Percentiles rank a stretch among this genome's conserved stretches.
These are phyloP conservation scores for Congeria kusceri DNA, from an alignment of 2,888 invertebrate genomes.

Conservation along the genomic window DNA sequence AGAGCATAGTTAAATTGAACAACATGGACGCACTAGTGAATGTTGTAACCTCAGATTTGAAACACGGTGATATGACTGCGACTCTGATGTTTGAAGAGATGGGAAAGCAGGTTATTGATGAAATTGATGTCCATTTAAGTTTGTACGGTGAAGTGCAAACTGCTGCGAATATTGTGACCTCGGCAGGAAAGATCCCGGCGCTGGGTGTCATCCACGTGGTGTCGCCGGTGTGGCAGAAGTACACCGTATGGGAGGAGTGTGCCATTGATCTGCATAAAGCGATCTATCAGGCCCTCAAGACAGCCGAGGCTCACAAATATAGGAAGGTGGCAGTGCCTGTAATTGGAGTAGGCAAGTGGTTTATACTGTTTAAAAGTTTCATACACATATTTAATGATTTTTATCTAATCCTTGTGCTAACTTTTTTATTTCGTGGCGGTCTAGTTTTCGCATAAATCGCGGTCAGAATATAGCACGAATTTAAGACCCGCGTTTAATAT, in stretches of 20 bases:
- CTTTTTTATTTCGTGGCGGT: no score
- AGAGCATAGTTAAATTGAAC: slow-evolving; percentile 44
- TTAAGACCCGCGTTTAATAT: no score
- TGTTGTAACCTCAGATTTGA: slow-evolving; percentile 38
- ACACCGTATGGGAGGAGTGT: slow-evolving; percentile 51
- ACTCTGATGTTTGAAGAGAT: slow-evolving; percentile 35
- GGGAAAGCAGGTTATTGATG: slow-evolving; percentile 50
- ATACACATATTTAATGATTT: no score
- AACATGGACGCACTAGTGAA: slow-evolving; percentile 57
- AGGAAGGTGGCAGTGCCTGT: slow-evolving; percentile 56
- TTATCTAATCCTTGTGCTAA: no score
- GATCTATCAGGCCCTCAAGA: slow-evolving; percentile 53
- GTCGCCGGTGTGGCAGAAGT: slow-evolving; percentile 51
- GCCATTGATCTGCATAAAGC: slow-evolving; percentile 56
- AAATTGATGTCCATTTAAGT: slow-evolving; percentile 45
- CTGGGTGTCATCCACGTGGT: slow-evolving; percentile 60
- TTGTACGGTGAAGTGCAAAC: slow-evolving; percentile 42
- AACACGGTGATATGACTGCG: slow-evolving; percentile 44
- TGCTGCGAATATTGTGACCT: slow-evolving; percentile 51
- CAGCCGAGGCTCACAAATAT: slow-evolving; percentile 60
- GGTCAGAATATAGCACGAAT: no score
- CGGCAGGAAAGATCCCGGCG: slow-evolving; percentile 51
- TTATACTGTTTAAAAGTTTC: no score
- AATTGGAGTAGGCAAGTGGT: slow-evolving; percentile 46
- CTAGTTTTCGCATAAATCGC: no score